Evolutionary conservation across 2,113 vertebrate genomes (phyloP), one percentile per base, ranked within the genome.

Genomic region (Mastomys coucha): DNA sequence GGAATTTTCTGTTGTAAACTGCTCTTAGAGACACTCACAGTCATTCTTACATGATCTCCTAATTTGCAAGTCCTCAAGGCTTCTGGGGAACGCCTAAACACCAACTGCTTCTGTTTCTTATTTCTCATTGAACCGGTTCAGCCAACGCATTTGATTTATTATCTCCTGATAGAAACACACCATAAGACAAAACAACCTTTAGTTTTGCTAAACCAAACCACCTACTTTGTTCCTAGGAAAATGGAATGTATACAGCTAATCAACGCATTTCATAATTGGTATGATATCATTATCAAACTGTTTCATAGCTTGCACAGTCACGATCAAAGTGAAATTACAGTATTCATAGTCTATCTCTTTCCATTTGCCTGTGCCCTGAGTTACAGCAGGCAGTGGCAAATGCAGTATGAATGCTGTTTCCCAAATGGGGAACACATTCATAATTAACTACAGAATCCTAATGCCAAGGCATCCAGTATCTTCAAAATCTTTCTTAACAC

Each of bases 11-110:
- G 49, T 89, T 26, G 9, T 53, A 73, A 91, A 19, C 33, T 82
- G 51, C n/a, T 77, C 82, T 94, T 51, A 91, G 87, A 93, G 91
- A 92, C 58, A 53, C 14, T 88, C 88, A 72, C 42, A 88, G 76
- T 67, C 22, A 2, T 63, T 89, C 33, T 77, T 93, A 36, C 12
- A 7, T 58, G 58, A 36, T 39, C 53, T 77, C 24, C 42, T 96
- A 76, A 82, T 89, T 76, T 72, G 42, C 9, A 94, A 65, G 26
- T 53, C 28, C 17, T 36, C 70, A 80, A 80, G 69, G 53, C 81
- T 36, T 58, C 1, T 3, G 67, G 28, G 33, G 84, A 94, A 87
- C 60, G 31, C 53, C 84, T 69, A 65, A 58, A 85, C 73, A 96
- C 78, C 24, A 85, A 4, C 26, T 53, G 51, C 22, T 89, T 87